Conservation (phyloP, 2,888 invertebrate species). For the Xestia rhomboidea region DNA sequence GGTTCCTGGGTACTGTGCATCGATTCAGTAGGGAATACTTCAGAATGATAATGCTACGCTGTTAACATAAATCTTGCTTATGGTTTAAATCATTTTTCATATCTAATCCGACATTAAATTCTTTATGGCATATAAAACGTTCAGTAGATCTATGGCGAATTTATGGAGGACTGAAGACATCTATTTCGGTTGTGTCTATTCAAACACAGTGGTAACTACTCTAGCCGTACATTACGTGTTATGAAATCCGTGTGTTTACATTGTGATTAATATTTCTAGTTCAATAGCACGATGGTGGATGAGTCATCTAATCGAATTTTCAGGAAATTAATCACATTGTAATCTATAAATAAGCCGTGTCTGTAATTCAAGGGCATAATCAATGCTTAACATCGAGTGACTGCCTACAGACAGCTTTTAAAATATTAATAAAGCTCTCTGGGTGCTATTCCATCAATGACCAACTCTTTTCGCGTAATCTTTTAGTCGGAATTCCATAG, state of each 20-base stretch:
- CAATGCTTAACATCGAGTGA: constrained; percentile 5
- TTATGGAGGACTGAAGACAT: constrained; percentile 67
- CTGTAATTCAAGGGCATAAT: constrained; percentile 32
- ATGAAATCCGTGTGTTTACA: constrained; percentile 59
- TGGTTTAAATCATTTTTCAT: constrained; percentile 71
- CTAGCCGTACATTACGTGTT: constrained; percentile 52
- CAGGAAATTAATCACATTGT: constrained; percentile 55
- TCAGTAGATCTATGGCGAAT: constrained; percentile 68
- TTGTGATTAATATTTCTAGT: constrained; percentile 59
- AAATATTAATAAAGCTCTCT: neutral
- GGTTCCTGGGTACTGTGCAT: constrained; percentile 56
- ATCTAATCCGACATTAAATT: constrained; percentile 72
- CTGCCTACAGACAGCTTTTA: constrained; percentile 7
- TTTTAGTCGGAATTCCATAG: neutral
- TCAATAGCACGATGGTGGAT: constrained; percentile 50
- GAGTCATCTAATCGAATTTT: constrained; percentile 64
- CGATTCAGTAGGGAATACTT: constrained; percentile 58
- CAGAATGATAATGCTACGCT: constrained; percentile 60
- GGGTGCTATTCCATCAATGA: neutral
- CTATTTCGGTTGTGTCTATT: constrained; percentile 63
- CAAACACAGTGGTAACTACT: constrained; percentile 52
- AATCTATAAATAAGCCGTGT: constrained; percentile 47
- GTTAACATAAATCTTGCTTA: constrained; percentile 70
- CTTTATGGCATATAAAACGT: constrained; percentile 74
- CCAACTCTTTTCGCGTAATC: neutral